phyloP scores from a whole-genome alignment of 2,113 vertebrate genomes.

The Bathybates hornii region DNA sequence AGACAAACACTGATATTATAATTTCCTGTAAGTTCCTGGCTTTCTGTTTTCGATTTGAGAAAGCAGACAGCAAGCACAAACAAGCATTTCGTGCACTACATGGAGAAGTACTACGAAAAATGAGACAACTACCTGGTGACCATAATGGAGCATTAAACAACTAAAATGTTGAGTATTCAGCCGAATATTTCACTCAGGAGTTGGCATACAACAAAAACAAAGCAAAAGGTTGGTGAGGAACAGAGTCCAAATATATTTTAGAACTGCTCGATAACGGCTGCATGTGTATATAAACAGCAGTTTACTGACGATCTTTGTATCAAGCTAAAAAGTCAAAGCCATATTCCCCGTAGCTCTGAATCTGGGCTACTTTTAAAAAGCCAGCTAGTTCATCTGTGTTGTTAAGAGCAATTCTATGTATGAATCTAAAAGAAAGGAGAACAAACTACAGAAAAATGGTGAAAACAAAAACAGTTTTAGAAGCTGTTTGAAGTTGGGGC shows the following conservation, averaged over 20 bases:
- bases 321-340: background rate
- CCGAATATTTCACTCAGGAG: background rate
- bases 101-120: background rate
- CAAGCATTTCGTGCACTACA: too few relatives aligned
- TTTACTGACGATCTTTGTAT: background rate
- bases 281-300: background rate
- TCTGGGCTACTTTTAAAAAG: background rate
- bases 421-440: background rate
- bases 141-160: background rate
- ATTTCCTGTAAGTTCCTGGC: background rate
- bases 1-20: background rate
- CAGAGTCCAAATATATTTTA: background rate
- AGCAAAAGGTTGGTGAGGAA: background rate
- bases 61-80: background rate
- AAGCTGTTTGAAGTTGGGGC: background rate
- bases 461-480: background rate
- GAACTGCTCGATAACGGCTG: accelerated
- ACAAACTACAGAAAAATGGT: background rate
- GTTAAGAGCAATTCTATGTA: background rate
- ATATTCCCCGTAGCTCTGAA: background rate
- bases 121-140: background rate
- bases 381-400: background rate
- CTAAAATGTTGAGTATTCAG: background rate
- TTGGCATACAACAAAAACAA: background rate
- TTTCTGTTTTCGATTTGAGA: background rate